Evolutionary conservation across 1,140 invertebrate species (phyloP).

Genomic region (Heliconius nattereri): DNA sequence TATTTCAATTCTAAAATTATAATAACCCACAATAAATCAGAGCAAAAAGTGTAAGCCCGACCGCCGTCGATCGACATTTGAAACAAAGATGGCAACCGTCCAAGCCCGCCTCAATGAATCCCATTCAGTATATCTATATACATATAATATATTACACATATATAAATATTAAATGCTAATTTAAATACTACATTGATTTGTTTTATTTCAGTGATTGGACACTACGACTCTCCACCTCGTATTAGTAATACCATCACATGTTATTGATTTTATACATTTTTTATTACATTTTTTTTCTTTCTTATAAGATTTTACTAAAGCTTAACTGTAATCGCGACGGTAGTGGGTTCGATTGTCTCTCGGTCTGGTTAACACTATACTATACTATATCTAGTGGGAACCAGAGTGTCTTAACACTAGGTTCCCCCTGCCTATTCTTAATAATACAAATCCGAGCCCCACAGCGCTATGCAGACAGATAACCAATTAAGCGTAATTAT

Average conservation of each 20-base stretch:
- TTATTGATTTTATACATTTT: no score
- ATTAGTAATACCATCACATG: no score
- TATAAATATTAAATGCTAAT: not conserved
- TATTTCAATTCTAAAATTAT: constrained; percentile 28
- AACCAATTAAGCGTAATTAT: constrained; percentile 64
- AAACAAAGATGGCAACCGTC: constrained; percentile 50
- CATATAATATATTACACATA: not conserved
- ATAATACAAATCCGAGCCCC: constrained; percentile 8
- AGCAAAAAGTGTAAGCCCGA: constrained; percentile 30
- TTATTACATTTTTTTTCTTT: no score
- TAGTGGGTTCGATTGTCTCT: no score
- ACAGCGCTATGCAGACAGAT: constrained; percentile 46
- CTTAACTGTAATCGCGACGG: no score
- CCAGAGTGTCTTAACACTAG: no score
- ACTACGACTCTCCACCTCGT: no score
- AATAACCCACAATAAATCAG: constrained; percentile 34
- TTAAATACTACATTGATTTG: not conserved
- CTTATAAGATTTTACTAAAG: no score
- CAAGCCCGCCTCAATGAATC: constrained; percentile 48
- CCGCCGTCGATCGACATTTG: constrained; percentile 43
- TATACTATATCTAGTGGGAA: no score
- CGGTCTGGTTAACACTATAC: no score
- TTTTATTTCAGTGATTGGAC: not conserved
- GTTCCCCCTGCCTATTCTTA: no score
- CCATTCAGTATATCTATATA: constrained; percentile 42